Conservation (phyloP, 2,888 invertebrate species). For the Meiosimyza platycephala region DNA sequence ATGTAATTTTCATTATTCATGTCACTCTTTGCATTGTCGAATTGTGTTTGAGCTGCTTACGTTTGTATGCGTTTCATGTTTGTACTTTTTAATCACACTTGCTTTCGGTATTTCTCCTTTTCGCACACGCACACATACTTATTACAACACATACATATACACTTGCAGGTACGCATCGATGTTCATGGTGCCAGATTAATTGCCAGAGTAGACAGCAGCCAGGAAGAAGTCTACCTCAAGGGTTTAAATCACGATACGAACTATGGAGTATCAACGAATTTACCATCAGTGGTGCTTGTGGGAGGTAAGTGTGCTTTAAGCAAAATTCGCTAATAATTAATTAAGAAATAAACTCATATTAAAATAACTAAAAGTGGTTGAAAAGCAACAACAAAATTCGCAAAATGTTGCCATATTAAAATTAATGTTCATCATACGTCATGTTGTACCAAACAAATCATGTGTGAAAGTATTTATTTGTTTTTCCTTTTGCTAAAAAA, state of each 20-base stretch:
- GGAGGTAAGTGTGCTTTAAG: slow-evolving; percentile 75
- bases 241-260: slow-evolving; percentile 86
- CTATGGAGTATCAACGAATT: slow-evolving; percentile 87
- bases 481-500: no score
- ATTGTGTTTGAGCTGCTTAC: slow-evolving; percentile 14
- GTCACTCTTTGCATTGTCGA: neutral
- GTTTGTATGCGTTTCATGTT: slow-evolving; percentile 22
- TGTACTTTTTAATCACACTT: slow-evolving; percentile 9
- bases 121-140: neutral
- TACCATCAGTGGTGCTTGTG: slow-evolving; percentile 88
- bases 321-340: neutral
- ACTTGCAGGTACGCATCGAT: slow-evolving; percentile 82
- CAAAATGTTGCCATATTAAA: no score
- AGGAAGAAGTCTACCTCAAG: slow-evolving; percentile 84
- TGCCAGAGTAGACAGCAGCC: slow-evolving; percentile 86
- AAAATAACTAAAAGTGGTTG: no score
- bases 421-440: neutral
- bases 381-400: no score
- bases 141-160: slow-evolving; percentile 36
- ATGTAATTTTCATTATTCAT: neutral
- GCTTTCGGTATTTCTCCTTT: neutral
- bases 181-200: slow-evolving; percentile 86
- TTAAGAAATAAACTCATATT: no score
- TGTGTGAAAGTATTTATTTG: no score
- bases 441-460: no score